A percentile compares a stretch with the other conserved stretches of the same genome.
Evolutionary conservation across 2,888 invertebrate genomes (phyloP).

Genomic region (Galerucella pusilla): DNA sequence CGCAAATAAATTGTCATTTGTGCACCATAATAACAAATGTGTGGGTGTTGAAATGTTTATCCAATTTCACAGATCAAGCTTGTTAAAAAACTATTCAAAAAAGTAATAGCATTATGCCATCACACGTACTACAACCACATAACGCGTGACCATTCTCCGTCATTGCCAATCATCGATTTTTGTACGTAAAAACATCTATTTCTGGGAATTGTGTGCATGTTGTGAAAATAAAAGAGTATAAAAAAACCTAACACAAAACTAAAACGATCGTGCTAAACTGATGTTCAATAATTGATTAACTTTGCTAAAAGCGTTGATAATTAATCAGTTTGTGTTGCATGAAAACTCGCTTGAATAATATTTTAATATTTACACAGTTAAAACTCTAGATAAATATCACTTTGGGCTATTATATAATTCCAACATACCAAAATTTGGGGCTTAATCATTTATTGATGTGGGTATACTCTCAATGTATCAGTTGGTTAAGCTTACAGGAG

Average conservation of each 20-base stretch:
- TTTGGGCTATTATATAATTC: too few relatives aligned
- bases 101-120: background rate
- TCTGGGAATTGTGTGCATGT: background rate
- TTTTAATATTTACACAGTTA: too few relatives aligned
- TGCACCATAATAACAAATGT: too few relatives aligned
- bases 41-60: too few relatives aligned
- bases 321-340: background rate
- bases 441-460: too few relatives aligned
- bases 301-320: conserved; percentile 3
- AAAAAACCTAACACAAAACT: background rate
- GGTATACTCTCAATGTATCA: too few relatives aligned
- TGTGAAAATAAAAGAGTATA: background rate
- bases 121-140: background rate
- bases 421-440: too few relatives aligned
- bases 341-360: background rate
- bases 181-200: background rate
- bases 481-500: too few relatives aligned
- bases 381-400: background rate
- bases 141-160: background rate
- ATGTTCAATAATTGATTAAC: conserved; percentile 8
- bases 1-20: too few relatives aligned
- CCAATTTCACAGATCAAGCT: too few relatives aligned
- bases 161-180: background rate
- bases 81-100: too few relatives aligned
- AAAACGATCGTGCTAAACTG: conserved; percentile 5